Evolutionary conservation across 2,888 invertebrate genomes (phyloP), one percentile per base, ranked within the genome.

Genomic region (Anthoptus insignis): DNA sequence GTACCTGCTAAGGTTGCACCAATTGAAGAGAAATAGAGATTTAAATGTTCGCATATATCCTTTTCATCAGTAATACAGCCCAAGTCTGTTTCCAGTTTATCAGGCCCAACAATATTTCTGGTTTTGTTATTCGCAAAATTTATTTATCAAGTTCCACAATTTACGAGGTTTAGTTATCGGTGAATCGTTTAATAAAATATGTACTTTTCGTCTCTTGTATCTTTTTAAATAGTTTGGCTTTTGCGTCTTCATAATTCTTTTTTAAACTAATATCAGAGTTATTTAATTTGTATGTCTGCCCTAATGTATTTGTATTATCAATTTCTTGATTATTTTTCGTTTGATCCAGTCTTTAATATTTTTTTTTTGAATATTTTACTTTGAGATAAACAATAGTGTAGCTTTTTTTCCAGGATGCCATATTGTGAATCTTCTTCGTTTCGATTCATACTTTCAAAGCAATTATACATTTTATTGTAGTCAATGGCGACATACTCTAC

Each of bases 401-500:
- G 13, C 8, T 53, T 52, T 27, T 60, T 19, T 60, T 52, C 52
- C 7, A 57, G 29, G 29, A 3, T 24, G 13, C 45, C 64, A 56
- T 65, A 29, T 6, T n/a, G 9, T 6, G n/a, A 7, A 1, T 49
- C 27, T 24, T 8, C 24, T 49, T 49, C 37, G 37, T 37, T 6
- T 37, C n/a, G 37, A 37, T 13, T n/a, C 24, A 24, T 14, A 27
- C 14, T 8, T 24, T n/a, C 22, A 11, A 22, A 45, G 37, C 21
- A 9, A 3, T 37, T 50, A 16, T 49, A 34, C 3, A 59, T 9
- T 21, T 37, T 47, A n/a, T 5, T 29, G 14, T 71, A 73, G 19
- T 73, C 60, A 0, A 73, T 49, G n/a, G 64, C 54, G 34, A 24
- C 22, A 58, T 69, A 70, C n/a, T 60, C 5, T 1, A 53, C 19